Evolutionary conservation across 2,797 vertebrate species (phyloP), one percentile per base, ranked within the genome.

Genomic region (Pelodytes ibericus): DNA sequence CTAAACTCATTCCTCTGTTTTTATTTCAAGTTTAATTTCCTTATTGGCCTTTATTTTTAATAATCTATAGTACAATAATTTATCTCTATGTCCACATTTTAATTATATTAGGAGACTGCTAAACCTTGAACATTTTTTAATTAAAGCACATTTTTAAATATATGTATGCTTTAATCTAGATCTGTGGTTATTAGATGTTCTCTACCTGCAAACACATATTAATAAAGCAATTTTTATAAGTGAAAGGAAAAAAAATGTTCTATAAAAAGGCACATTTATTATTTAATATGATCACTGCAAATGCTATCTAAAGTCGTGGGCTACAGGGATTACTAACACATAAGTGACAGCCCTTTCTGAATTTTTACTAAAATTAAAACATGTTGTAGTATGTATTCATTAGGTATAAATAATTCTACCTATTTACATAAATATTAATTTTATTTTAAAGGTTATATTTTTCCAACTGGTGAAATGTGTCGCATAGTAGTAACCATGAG

Each of bases 11-110:
- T 59, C 11, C 20, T 49, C 25, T 29, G 13, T 58, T 66, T 57
- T 30, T 68, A 60, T 8, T 30, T 67, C 36, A 63, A 75, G 20
- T 75, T 75, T 71, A 65, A 47, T 71, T 64, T 77, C 30, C 33
- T 57, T 64, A 33, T 77, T 77, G 60, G 51, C 51, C 61, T 71
- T 77, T 77, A 71, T 10, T 77, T 77, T 59, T 64, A 77, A 65
- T 71, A 77, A 71, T 71, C 51, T 58, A 31, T 77, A 65, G 49
- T 49, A 58, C 47, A 77, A 71, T 59, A 15, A 44, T 71, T 71
- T 71, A 36, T 64, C 51, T 49, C 36, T 65, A 63, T 77, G 68
- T 65, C 75, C 75, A 77, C 36, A 71, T 56, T 77, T 71, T 77
- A 77, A 71, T 77, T 71, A 71, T 65, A 57, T 71, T 41, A 65